These are phyloP conservation scores for Rhinolophus sinicus DNA, from an alignment of 2,113 vertebrate genomes.

Conservation along the genomic window DNA sequence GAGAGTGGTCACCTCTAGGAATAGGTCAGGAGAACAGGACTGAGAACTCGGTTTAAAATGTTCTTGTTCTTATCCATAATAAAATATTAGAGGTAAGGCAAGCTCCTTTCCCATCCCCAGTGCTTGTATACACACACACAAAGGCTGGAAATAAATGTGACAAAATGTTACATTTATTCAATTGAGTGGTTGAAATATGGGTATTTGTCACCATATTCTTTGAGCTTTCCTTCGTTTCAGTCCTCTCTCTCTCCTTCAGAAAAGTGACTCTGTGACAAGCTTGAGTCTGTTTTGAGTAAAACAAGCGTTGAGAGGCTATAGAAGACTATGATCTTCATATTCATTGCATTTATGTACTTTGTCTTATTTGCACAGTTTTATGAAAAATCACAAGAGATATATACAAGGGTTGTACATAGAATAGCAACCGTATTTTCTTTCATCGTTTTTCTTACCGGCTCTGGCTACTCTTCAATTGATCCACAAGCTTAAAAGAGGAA, in stretches of 20 bases:
- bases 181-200: background rate
- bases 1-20: background rate
- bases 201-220: background rate
- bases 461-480: constrained; percentile 34
- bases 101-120: background rate
- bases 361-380: constrained; percentile 24
- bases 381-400: constrained; percentile 39
- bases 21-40: background rate
- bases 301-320: background rate
- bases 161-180: background rate
- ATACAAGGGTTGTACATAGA: background rate
- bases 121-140: background rate
- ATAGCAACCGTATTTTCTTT: constrained; percentile 45
- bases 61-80: background rate
- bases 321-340: background rate
- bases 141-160: background rate
- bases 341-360: constrained; percentile 35
- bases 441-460: background rate
- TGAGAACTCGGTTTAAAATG: background rate
- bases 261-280: background rate
- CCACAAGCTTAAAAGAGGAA: constrained; percentile 15
- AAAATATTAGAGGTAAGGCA: background rate
- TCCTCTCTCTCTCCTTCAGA: background rate
- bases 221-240: constrained; percentile 14
- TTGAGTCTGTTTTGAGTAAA: background rate